Percentiles rank a stretch among this genome's conserved stretches.
phyloP scores from a whole-genome alignment of 2,113 vertebrate genomes.

The Cyprinus carpio region DNA sequence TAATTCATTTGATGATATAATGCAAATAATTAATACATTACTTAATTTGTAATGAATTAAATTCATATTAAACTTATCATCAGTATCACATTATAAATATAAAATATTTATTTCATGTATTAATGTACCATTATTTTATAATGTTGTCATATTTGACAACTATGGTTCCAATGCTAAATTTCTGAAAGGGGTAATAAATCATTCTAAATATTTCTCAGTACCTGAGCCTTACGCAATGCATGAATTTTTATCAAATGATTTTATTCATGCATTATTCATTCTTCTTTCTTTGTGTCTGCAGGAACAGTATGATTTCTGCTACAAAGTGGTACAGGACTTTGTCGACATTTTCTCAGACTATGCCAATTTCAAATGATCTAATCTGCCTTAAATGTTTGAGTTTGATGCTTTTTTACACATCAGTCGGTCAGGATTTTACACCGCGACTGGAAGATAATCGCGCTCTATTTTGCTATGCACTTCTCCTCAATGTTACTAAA shows the following conservation, averaged over 20 bases:
- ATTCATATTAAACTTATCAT: too few relatives aligned
- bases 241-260: not conserved
- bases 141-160: not conserved
- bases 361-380: conserved; percentile 97
- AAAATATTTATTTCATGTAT: too few relatives aligned
- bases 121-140: too few relatives aligned
- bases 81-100: too few relatives aligned
- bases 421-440: conserved; percentile 64
- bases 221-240: not conserved
- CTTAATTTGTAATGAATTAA: too few relatives aligned
- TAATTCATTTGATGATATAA: not conserved
- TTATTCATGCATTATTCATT: not conserved
- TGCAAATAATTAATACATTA: too few relatives aligned
- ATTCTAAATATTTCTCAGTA: not conserved
- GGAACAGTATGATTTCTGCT: conserved; percentile 99
- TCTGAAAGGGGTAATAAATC: not conserved
- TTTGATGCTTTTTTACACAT: conserved; percentile 78
- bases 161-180: not conserved
- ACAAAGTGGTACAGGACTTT: conserved; percentile 68
- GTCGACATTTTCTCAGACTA: conserved; percentile 99
- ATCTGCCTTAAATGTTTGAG: conserved; percentile 88
- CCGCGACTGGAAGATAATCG: conserved; percentile 77
- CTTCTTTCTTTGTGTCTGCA: conserved; percentile 66
- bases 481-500: conserved; percentile 76
- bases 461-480: conserved; percentile 83